Evolutionary conservation across 1,140 invertebrate species (phyloP).

Genomic region (Liolophura sinensis): DNA sequence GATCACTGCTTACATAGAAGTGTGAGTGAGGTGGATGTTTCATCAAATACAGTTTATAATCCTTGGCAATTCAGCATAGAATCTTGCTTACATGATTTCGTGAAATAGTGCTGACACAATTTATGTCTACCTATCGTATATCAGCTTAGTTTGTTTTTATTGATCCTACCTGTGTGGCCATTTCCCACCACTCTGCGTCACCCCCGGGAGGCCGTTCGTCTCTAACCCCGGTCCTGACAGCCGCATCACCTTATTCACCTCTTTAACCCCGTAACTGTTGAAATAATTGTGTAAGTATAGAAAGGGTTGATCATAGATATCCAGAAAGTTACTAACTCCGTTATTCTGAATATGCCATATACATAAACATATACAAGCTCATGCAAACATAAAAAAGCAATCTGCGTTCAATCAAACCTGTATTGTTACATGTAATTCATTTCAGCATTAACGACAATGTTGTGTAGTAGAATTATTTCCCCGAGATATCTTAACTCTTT

Average conservation of each 20-base stretch:
- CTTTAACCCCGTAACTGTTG: conserved; percentile 55
- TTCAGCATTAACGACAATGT: neutral
- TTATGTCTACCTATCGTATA: no score
- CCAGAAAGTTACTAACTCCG: neutral
- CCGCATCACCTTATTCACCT: conserved; percentile 42
- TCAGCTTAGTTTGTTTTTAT: no score
- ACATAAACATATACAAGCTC: neutral
- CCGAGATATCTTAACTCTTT: neutral
- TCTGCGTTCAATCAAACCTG: neutral
- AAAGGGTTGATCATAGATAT: neutral
- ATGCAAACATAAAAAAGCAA: conserved; percentile 2
- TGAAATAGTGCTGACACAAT: no score
- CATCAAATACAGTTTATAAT: no score
- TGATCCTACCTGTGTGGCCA: conserved; percentile 53
- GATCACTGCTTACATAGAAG: no score
- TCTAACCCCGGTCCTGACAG: conserved; percentile 52
- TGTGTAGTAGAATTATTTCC: neutral
- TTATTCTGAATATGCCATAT: neutral
- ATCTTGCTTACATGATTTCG: no score
- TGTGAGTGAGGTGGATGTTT: no score
- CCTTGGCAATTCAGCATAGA: no score
- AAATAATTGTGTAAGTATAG: conserved; percentile 7
- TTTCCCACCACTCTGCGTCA: conserved; percentile 55
- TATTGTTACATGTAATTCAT: neutral
- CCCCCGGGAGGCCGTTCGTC: conserved; percentile 46